Base-by-base conservation (phyloP, 92 coral and sea anemone species). In the Actinostola sp. region DNA sequence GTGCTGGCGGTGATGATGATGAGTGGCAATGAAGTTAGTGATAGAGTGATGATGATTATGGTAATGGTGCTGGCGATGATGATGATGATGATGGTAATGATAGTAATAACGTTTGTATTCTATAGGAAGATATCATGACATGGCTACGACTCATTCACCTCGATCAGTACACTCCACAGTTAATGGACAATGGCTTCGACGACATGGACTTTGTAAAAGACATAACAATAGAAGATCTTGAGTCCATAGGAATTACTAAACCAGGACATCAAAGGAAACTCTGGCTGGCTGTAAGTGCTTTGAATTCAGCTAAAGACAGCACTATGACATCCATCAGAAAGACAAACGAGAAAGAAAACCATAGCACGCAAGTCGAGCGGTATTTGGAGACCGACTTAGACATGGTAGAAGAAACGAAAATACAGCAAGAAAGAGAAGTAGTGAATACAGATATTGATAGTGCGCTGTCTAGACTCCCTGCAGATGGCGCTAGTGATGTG, bases 131-230 rank as follows among this genome's bases (percentile, higher is more conserved):
- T 67, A 92, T 95, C 11, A 87, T 89, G 81, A 88, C 92, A 32
- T 95, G 99, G 99, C 80, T 95, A 41, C 77, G 76, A 33, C 88
- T 89, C 51, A 87, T 95, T 68, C 97, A 97, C 61, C 74, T 95
- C 46, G 89, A 92, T 23, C 95, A 85, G 70, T 95, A 95, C 79
- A 87, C 75, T 48, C 92, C 88, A 19, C 92, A 95, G 63, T 92
- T 95, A 59, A 61, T 95, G 65, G 99, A 95, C 67, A 97, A 93
- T 25, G 99, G 99, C 9, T 95, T 95, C 38, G 99, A 95, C 57
- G 99, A 95, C 69, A 79, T 95, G 86, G 99, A 92, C 5, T 95
- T 95, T 36, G 84, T 95, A 1, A 86, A 91, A 54, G 99, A 95
- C 79, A 75, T 95, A 32, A 83, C 99, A 4, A 57, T 73, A 15